Evolutionary conservation across 2,113 vertebrate genomes (phyloP).

Genomic region (Anguilla rostrata): DNA sequence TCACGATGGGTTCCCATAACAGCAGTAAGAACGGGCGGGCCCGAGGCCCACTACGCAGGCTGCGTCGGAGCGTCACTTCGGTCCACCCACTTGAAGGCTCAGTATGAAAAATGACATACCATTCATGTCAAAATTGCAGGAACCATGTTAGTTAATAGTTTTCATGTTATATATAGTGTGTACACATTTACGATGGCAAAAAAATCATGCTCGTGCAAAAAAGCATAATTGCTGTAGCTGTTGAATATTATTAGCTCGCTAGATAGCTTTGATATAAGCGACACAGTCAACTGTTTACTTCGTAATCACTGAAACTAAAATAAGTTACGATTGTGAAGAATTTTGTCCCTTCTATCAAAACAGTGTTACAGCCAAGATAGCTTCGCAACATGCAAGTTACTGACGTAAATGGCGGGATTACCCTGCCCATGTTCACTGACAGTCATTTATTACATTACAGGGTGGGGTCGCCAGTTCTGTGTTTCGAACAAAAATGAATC

Average conservation of each 20-base stretch:
- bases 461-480: neutral
- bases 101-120: neutral
- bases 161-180: neutral
- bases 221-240: neutral
- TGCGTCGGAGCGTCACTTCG: conserved; percentile 32
- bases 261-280: neutral
- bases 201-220: neutral
- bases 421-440: neutral
- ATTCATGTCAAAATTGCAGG: neutral
- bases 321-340: neutral
- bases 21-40: conserved; percentile 22
- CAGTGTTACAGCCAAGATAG: neutral
- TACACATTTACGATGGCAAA: neutral
- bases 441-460: neutral
- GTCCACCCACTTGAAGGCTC: conserved; percentile 28
- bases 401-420: neutral
- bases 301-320: neutral
- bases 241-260: neutral
- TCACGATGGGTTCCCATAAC: conserved; percentile 61
- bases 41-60: conserved; percentile 16
- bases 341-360: neutral
- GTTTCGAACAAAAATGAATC: conserved; percentile 33
- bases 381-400: neutral
- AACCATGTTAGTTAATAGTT: neutral
- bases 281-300: neutral